Conservation (phyloP, 2,113 vertebrate species). For the Anseranas semipalmata region DNA sequence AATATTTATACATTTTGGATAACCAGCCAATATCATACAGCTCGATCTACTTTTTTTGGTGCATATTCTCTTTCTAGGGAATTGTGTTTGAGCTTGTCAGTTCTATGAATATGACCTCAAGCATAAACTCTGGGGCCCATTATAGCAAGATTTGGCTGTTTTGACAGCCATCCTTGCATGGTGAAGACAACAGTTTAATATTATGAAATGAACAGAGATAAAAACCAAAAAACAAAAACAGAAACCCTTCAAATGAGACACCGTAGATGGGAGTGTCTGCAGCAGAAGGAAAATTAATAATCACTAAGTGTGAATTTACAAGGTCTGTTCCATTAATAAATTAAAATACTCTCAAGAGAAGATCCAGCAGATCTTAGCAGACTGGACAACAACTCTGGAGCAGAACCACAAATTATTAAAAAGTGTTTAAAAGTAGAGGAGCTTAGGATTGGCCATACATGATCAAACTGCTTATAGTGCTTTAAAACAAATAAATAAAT, state of each 20-base stretch:
- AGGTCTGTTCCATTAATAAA: slow-evolving; percentile 31
- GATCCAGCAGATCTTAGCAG: not conserved
- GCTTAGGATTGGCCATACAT: not conserved
- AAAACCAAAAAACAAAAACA: not conserved
- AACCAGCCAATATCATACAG: not conserved
- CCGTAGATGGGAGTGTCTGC: not conserved
- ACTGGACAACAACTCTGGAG: not conserved
- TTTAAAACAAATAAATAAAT: not conserved
- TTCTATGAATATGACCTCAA: not conserved
- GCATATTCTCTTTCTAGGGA: not conserved
- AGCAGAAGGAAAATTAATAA: slow-evolving; percentile 30
- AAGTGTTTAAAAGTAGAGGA: not conserved
- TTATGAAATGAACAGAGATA: not conserved
- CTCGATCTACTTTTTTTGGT: not conserved
- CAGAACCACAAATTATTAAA: not conserved
- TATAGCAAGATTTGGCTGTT: slow-evolving; percentile 18
- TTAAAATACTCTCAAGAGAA: not conserved
- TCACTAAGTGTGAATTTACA: slow-evolving; percentile 20
- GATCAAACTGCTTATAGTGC: not conserved
- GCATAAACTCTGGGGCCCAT: not conserved
- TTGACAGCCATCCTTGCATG: not conserved
- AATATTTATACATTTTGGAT: slow-evolving; percentile 28
- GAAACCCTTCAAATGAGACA: not conserved
- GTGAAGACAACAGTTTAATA: slow-evolving; percentile 12
- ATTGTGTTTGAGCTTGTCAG: slow-evolving; percentile 18